Evolutionary conservation across 2,888 invertebrate species (phyloP).

Genomic region (Euproctis similis): DNA sequence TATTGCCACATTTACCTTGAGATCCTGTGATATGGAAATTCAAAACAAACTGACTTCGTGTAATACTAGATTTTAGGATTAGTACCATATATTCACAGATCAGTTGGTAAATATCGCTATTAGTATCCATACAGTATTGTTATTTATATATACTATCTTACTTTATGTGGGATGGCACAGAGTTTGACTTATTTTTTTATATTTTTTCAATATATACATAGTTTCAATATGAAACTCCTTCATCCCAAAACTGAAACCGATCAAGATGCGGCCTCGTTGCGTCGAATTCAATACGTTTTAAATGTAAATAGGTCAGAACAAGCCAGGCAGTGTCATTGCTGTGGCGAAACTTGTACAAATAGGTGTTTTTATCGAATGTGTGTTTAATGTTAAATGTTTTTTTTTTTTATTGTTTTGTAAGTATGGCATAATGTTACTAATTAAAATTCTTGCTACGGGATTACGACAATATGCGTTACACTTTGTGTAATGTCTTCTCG

Average conservation of each 20-base stretch:
- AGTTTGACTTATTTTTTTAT: too few relatives aligned
- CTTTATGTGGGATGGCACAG: too few relatives aligned
- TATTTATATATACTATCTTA: too few relatives aligned
- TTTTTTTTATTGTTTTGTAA: constrained; percentile 20
- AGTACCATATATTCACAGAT: too few relatives aligned
- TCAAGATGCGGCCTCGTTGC: constrained; percentile 6
- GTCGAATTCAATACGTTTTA: constrained; percentile 8
- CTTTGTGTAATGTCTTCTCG: constrained; percentile 1
- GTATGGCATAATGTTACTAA: constrained; percentile 11
- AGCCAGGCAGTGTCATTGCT: constrained; percentile 7
- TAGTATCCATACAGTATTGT: too few relatives aligned
- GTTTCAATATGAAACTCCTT: too few relatives aligned
- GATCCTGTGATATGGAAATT: too few relatives aligned
- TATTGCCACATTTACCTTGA: too few relatives aligned
- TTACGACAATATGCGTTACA: constrained; percentile 7
- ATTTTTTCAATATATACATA: too few relatives aligned
- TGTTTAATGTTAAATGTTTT: constrained; percentile 8
- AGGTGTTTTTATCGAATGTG: constrained; percentile 9
- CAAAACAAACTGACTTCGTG: too few relatives aligned
- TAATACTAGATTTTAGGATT: too few relatives aligned
- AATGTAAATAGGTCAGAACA: constrained; percentile 11
- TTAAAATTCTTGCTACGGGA: constrained; percentile 9
- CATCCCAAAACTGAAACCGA: constrained; percentile 4
- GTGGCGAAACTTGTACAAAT: constrained; percentile 15
- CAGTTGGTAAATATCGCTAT: too few relatives aligned